Evolutionary conservation across 2,888 invertebrate species (phyloP).

Genomic region (Acanthacorydalis orientalis): DNA sequence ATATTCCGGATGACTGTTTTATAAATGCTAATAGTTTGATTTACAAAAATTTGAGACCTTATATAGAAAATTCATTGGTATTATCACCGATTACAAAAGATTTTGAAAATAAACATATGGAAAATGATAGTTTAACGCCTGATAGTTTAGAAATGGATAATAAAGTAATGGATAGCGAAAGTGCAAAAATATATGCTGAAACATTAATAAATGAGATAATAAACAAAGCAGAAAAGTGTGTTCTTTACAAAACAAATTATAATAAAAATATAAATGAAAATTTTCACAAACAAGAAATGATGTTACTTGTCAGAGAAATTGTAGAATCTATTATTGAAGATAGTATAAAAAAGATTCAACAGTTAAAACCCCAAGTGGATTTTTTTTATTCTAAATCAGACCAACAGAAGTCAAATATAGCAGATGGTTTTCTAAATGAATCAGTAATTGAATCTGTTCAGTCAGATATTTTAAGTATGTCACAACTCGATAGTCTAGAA

Average conservation of each 20-base stretch:
- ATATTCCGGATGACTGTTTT: too few species aligned
- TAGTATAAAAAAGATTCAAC: not conserved
- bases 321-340: not conserved
- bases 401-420: too few species aligned
- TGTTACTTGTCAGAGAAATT: not conserved
- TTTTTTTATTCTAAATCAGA: not conserved
- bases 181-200: constrained; percentile 1
- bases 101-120: not conserved
- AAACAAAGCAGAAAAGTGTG: not conserved
- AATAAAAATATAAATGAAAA: not conserved
- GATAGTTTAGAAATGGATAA: constrained; percentile 3
- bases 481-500: constrained; percentile 5
- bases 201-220: constrained; percentile 1
- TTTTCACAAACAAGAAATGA: not conserved
- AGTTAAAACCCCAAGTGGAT: not conserved
- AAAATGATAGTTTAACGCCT: not conserved
- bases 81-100: too few species aligned
- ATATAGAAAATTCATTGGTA: too few species aligned
- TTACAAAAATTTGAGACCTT: too few species aligned
- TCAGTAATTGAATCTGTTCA: not conserved
- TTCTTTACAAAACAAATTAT: not conserved
- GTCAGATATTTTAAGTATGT: not conserved
- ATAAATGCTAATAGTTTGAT: too few species aligned
- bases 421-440: not conserved
- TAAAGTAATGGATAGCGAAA: not conserved